Percentiles rank a stretch among this genome's conserved stretches.
Evolutionary conservation across 2,888 invertebrate species (phyloP).

Genomic region (Cartodere bifasciata): DNA sequence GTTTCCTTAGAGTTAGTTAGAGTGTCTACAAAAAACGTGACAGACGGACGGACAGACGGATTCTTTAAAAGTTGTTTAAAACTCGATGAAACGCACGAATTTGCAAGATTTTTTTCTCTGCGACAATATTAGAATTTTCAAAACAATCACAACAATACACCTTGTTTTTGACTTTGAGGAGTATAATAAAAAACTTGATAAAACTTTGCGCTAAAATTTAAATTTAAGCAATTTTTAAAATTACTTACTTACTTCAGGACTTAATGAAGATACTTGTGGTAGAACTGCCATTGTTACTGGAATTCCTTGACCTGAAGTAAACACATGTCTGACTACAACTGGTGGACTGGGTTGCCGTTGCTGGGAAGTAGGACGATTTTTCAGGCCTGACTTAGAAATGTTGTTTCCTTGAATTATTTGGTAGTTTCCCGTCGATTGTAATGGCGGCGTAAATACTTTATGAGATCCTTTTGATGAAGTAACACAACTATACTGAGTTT

Average conservation of each 20-base stretch:
- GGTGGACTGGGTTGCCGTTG: slow-evolving; percentile 47
- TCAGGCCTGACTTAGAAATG: slow-evolving; percentile 31
- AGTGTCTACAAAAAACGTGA: too few species aligned
- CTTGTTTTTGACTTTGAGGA: too few species aligned
- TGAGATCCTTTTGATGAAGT: slow-evolving; percentile 27
- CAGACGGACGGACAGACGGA: too few species aligned
- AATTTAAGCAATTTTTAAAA: too few species aligned
- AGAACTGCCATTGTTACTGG: slow-evolving; percentile 44
- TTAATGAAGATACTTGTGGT: slow-evolving; percentile 34
- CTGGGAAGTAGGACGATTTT: slow-evolving; percentile 39
- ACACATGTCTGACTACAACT: slow-evolving; percentile 49
- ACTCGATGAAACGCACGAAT: too few species aligned
- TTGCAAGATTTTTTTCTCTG: too few species aligned
- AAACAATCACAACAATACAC: too few species aligned
- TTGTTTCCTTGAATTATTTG: slow-evolving; percentile 31
- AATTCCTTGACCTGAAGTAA: slow-evolving; percentile 42
- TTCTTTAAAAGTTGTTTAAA: too few species aligned
- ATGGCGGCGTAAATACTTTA: slow-evolving; percentile 35
- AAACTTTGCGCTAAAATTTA: too few species aligned
- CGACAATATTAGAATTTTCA: too few species aligned
- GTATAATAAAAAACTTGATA: too few species aligned
- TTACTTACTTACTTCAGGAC: slow-evolving; percentile 32
- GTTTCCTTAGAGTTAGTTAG: too few species aligned
- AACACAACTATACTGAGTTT: slow-evolving; percentile 34
- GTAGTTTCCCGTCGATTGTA: slow-evolving; percentile 27